phyloP scores from a whole-genome alignment of 2,797 vertebrate genomes.

The Fundulus diaphanus region DNA sequence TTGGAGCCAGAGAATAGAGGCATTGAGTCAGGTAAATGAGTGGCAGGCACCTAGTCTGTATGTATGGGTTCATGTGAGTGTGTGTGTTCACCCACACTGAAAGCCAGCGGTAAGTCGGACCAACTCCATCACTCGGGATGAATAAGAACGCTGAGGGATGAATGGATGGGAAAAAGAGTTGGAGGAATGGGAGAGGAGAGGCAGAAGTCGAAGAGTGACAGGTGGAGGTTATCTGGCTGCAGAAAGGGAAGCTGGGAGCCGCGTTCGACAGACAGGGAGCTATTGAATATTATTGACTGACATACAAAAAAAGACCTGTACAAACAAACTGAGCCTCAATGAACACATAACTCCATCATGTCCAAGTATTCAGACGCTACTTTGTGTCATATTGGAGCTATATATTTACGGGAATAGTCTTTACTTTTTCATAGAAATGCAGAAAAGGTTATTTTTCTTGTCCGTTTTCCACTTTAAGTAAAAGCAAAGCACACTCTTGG shows the following conservation, averaged over 20 bases:
- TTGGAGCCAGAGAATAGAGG: slow-evolving; percentile 73
- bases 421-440: not conserved
- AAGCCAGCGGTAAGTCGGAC: slow-evolving; percentile 57
- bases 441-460: too few species aligned
- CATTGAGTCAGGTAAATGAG: slow-evolving; percentile 79
- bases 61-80: slow-evolving; percentile 16
- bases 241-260: slow-evolving; percentile 36
- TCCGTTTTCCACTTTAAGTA: not conserved
- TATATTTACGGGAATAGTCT: not conserved
- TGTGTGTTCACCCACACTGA: slow-evolving; percentile 56
- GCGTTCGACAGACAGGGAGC: slow-evolving; percentile 27
- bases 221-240: slow-evolving; percentile 72
- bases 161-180: slow-evolving; percentile 51
- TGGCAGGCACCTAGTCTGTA: slow-evolving; percentile 60
- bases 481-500: not conserved
- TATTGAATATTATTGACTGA: slow-evolving; percentile 64
- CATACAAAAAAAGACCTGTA: slow-evolving; percentile 48
- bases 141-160: slow-evolving; percentile 68
- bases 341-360: slow-evolving; percentile 32
- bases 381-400: not conserved
- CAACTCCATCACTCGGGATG: slow-evolving; percentile 68
- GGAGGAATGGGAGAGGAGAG: slow-evolving; percentile 69
- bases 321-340: slow-evolving; percentile 41
- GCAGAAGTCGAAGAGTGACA: slow-evolving; percentile 61
- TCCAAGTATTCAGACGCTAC: slow-evolving; percentile 6